A percentile compares a stretch with the other conserved stretches of the same genome.
Evolutionary conservation across 2,888 invertebrate genomes (phyloP).

Genomic region (Chrysolina haemoptera): DNA sequence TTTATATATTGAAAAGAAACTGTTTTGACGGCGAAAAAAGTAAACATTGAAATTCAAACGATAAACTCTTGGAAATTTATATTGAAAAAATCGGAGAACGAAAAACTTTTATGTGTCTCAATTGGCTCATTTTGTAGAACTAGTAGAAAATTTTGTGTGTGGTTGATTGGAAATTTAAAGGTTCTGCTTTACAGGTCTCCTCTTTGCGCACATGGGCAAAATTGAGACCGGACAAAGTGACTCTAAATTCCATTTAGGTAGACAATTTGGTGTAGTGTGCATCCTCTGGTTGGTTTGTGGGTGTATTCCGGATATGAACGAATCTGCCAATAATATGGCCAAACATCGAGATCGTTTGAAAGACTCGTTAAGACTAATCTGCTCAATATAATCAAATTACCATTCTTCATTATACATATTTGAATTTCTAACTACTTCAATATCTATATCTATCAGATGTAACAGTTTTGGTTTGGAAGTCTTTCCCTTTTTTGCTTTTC

Average conservation of each 20-base stretch:
- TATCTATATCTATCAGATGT: too few relatives aligned
- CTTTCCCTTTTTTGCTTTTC: too few relatives aligned
- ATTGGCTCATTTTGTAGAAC: conserved; percentile 55
- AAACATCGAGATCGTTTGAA: conserved; percentile 18
- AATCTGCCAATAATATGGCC: conserved; percentile 36
- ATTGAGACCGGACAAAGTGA: conserved; percentile 72
- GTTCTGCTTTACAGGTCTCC: conserved; percentile 86
- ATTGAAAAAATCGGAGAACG: background rate
- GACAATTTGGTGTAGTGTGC: conserved; percentile 37
- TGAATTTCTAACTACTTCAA: background rate
- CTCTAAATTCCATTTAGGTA: conserved; percentile 60
- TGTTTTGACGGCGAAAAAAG: background rate
- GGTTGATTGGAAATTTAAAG: conserved; percentile 61
- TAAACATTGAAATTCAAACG: background rate
- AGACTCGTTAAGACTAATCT: background rate
- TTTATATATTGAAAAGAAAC: background rate
- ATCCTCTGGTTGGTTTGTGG: conserved; percentile 36
- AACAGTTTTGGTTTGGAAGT: too few relatives aligned
- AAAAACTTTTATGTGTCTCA: conserved; percentile 35
- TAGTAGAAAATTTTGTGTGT: conserved; percentile 56
- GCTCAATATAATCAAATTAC: conserved; percentile 1
- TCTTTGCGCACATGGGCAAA: conserved; percentile 88
- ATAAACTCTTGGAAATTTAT: conserved; percentile 18
- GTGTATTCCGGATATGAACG: conserved; percentile 27
- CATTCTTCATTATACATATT: background rate